A percentile compares a stretch with the other conserved stretches of the same genome.
Evolutionary conservation across 2,888 invertebrate species (phyloP).

Genomic region (Philopedon plagiatum): DNA sequence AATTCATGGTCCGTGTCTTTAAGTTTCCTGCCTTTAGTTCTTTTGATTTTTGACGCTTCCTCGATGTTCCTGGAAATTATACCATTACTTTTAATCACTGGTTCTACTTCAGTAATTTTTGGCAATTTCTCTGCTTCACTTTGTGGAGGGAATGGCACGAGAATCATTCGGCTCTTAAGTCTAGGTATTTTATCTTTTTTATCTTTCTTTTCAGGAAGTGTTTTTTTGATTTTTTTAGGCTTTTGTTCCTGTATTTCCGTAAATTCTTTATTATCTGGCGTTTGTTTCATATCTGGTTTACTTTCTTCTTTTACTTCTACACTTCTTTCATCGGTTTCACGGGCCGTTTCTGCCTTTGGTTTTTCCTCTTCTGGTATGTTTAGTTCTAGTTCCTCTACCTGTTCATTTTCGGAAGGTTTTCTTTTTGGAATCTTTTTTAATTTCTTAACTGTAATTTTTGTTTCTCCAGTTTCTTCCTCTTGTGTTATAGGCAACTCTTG

Average conservation of each 20-base stretch:
- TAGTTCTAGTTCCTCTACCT: constrained; percentile 48
- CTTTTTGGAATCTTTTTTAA: constrained; percentile 61
- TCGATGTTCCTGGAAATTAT: constrained; percentile 69
- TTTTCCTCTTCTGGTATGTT: constrained; percentile 31
- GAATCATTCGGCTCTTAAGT: constrained; percentile 79
- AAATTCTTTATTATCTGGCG: constrained; percentile 64
- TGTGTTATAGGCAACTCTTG: constrained; percentile 50
- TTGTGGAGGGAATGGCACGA: constrained; percentile 67
- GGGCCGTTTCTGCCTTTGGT: constrained; percentile 34
- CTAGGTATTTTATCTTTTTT: constrained; percentile 70
- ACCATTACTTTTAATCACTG: constrained; percentile 64
- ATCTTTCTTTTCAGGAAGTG: constrained; percentile 65
- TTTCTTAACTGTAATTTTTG: constrained; percentile 57
- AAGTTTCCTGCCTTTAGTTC: constrained; percentile 57
- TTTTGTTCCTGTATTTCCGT: constrained; percentile 68
- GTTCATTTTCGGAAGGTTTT: constrained; percentile 50
- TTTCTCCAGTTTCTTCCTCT: constrained; percentile 59
- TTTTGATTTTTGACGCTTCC: constrained; percentile 66
- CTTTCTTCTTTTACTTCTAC: constrained; percentile 51
- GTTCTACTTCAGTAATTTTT: constrained; percentile 63
- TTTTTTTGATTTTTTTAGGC: constrained; percentile 62
- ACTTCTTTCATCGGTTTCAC: constrained; percentile 58
- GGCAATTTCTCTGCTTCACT: constrained; percentile 60
- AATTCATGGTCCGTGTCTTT: constrained; percentile 68
- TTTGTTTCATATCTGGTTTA: constrained; percentile 53